phyloP scores from a whole-genome alignment of 1,140 invertebrate species.

The Choristoneura fumiferana region DNA sequence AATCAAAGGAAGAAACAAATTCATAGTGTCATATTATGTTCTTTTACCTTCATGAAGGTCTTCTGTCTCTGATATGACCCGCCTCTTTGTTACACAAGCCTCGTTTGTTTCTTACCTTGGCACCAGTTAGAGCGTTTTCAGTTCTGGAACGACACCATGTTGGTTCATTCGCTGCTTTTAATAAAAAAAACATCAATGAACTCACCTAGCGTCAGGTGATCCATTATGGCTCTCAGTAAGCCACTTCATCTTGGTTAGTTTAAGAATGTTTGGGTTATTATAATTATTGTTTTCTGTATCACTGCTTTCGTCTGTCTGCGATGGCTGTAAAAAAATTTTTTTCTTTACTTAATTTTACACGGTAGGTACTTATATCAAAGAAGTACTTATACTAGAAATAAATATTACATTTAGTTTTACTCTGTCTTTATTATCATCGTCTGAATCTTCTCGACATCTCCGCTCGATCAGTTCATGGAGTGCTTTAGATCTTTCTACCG shows the following conservation, averaged over 20 bases:
- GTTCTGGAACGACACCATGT: constrained; percentile 57
- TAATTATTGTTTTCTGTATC: constrained; percentile 13
- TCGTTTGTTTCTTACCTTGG: constrained; percentile 37
- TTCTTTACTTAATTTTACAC: not conserved
- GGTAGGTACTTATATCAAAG: too few species aligned
- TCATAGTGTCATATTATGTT: too few species aligned
- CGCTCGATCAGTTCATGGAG: constrained; percentile 49
- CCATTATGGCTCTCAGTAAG: constrained; percentile 50
- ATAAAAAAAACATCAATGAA: constrained; percentile 7
- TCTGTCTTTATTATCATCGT: too few species aligned
- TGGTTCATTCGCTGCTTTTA: not conserved
- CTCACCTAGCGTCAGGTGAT: constrained; percentile 56
- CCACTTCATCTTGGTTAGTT: constrained; percentile 70
- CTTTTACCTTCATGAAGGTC: constrained; percentile 20
- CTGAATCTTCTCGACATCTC: not conserved
- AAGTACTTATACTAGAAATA: too few species aligned
- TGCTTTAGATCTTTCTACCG: constrained; percentile 59
- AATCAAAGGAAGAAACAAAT: too few species aligned
- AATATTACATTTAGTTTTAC: too few species aligned
- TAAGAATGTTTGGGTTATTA: constrained; percentile 51
- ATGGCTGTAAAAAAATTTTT: constrained; percentile 22
- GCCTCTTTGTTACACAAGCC: constrained; percentile 18
- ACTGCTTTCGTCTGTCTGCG: constrained; percentile 26
- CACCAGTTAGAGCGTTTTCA: constrained; percentile 60
- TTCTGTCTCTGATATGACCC: constrained; percentile 5